These are phyloP conservation scores for Dendrolimus pini DNA, from an alignment of 2,888 invertebrate species.

Conservation along the genomic window DNA sequence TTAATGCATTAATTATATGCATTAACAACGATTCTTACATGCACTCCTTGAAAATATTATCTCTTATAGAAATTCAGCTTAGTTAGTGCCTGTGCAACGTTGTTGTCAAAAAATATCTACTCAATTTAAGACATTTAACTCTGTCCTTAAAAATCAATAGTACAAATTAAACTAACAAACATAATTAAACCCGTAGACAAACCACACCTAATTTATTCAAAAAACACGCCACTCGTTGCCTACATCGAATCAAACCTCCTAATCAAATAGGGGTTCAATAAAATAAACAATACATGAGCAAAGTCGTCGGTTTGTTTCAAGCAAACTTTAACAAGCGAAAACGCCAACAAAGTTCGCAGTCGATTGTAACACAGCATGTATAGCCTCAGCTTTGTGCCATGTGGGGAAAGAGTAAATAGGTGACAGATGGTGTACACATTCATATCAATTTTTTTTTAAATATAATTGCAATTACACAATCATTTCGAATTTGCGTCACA, in stretches of 20 bases:
- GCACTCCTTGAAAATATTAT: too few relatives aligned
- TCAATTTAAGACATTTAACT: too few relatives aligned
- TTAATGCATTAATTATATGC: too few relatives aligned
- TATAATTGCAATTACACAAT: too few relatives aligned
- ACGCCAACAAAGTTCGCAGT: constrained; percentile 22
- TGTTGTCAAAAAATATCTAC: too few relatives aligned
- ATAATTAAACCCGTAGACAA: background rate
- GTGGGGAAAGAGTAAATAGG: background rate
- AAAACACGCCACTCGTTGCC: background rate
- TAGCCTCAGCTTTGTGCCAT: constrained; percentile 29
- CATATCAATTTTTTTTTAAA: too few relatives aligned
- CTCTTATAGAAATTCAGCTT: too few relatives aligned
- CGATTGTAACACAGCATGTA: constrained; percentile 3
- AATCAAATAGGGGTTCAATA: constrained; percentile 17
- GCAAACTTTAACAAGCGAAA: constrained; percentile 13
- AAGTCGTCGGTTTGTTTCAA: constrained; percentile 9
- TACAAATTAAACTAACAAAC: background rate
- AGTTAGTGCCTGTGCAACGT: too few relatives aligned
- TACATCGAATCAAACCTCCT: constrained; percentile 6
- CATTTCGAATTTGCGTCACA: too few relatives aligned
- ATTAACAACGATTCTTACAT: too few relatives aligned
- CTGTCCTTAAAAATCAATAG: too few relatives aligned
- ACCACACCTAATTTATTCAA: background rate
- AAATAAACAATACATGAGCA: constrained; percentile 23
- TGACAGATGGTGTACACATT: background rate